Base-by-base conservation (phyloP, 2,888 invertebrate genomes). In the Stenoptilia bipunctidactyla region DNA sequence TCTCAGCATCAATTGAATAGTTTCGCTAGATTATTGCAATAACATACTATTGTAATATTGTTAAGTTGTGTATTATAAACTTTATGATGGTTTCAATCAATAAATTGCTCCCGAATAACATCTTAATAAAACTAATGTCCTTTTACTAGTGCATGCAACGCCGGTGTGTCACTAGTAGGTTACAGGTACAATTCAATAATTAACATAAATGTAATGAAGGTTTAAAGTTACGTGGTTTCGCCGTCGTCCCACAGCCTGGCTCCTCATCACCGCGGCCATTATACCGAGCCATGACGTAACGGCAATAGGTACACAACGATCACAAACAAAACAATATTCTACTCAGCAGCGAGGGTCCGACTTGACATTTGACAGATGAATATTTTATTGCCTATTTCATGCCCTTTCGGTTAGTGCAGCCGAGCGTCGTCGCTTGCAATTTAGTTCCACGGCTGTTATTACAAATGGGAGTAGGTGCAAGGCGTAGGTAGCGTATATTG, bases 341-440 rank as follows among this genome's bases (percentile, higher is more conserved):
- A 35, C 13, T 12, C 13, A 1, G 6, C 34, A 34, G 49, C 51
- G 56, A 58, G 57, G 60, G 54, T 59, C 66, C 63, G 61, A 60
- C 61, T 51, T 67, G 70, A 67, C 73, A 65, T 58, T 53, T 74
- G 73, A 74, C 64, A 66, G 66, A 80, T 77, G 74, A 70, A 68
- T 72, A 69, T 80, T 80, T 76, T 76, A 82, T 80, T 79, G 66
- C 60, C 62, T 57, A 20, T 20, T 20, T 20, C 8, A 20, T 20
- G 20, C 4, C 4, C 20, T 20, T n/a, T n/a, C n/a, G n/a, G n/a
- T n/a, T 8, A 20, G 4, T 20, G 20, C 20, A 20, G 35, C 10
- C 13, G 15, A 2, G 1, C 6, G 34, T 9, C 8, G 12, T 47
- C 48, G 44, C 44, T 52, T 58, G 56, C 55, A 55, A 60, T 58